phyloP scores from a whole-genome alignment of 2,888 invertebrate species.

The Mythimna ferrago region DNA sequence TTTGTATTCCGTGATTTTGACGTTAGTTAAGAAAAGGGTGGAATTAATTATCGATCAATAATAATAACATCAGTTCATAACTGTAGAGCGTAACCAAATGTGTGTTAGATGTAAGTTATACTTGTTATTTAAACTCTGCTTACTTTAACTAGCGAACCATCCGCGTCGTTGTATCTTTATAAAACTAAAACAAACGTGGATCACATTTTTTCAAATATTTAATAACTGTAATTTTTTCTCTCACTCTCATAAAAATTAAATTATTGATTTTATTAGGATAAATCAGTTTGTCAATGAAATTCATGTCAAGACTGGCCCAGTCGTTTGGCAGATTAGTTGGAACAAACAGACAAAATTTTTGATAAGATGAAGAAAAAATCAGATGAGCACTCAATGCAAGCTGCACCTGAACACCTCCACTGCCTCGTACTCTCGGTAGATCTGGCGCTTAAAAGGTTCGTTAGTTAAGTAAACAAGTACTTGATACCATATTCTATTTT shows the following conservation, averaged over 20 bases:
- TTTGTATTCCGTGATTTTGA: neutral
- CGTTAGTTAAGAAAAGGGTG: neutral
- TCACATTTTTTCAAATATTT: neutral
- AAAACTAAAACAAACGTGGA: neutral
- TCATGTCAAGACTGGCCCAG: too few species aligned
- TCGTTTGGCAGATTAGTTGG: too few species aligned
- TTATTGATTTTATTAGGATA: too few species aligned
- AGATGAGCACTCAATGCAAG: neutral
- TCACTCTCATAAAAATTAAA: neutral
- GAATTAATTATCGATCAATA: constrained; percentile 16
- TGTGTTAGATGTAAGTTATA: constrained; percentile 71
- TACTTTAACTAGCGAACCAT: constrained; percentile 20
- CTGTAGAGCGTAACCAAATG: constrained; percentile 75
- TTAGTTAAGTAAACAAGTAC: constrained; percentile 32
- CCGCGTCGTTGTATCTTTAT: too few species aligned
- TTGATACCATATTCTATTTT: constrained; percentile 46
- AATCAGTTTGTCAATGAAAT: too few species aligned
- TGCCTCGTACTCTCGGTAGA: neutral
- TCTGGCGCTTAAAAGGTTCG: constrained; percentile 5
- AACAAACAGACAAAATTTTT: too few species aligned
- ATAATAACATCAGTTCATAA: constrained; percentile 36
- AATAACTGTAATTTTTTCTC: neutral
- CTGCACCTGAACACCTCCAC: neutral
- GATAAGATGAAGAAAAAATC: too few species aligned
- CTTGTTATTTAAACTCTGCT: constrained; percentile 55